Evolutionary conservation across 1,140 invertebrate species (phyloP), one percentile per base, ranked within the genome.

Genomic region (Drosophila chauvacae): DNA sequence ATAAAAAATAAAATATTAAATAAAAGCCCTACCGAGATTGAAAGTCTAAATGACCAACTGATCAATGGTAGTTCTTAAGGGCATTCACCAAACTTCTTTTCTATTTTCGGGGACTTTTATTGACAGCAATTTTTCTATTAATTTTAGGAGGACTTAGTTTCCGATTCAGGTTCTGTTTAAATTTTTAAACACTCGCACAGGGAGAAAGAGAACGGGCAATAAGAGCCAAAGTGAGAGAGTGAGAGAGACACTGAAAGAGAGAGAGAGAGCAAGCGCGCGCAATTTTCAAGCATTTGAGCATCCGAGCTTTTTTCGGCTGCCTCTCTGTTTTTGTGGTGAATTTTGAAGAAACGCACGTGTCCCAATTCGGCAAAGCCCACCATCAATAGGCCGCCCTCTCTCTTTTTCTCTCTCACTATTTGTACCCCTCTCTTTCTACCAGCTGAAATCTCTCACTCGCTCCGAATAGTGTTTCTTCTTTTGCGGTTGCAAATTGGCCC

Each of bases 301-400:
- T 44, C 41, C 18, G 58, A 86, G 84, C 72, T 88, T 88, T 87
- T 73, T 58, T 59, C 20, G 58, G 56, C 45, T 51, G 50, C 45
- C 48, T 87, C 77, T 87, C 85, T 87, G 83, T 87, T 87, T 88
- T 87, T 87, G 84, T 87, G 84, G 84, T 87, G 84, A 87, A 69
- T 90, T 83, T 73, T 65, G 58, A 74, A 26, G 53, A 62, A 60
- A 78, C 77, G 87, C 84, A 87, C 84, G 84, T 87, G 84, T 88
- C 71, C 84, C 85, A 84, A 50, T 87, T 87, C 72, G 68, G 70
- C 65, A 73, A 69, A 68, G 77, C 63, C 58, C 72, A 64, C 68
- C 44, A 60, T 44, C 53, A 56, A 56, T 39, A 56, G 23, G 18
- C 55, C 39, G 28, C 10, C 23, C 26, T 47, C 14, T 35, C 28